These are phyloP conservation scores for Andrena dorsata DNA, from an alignment of 2,888 invertebrate genomes.

Conservation along the genomic window DNA sequence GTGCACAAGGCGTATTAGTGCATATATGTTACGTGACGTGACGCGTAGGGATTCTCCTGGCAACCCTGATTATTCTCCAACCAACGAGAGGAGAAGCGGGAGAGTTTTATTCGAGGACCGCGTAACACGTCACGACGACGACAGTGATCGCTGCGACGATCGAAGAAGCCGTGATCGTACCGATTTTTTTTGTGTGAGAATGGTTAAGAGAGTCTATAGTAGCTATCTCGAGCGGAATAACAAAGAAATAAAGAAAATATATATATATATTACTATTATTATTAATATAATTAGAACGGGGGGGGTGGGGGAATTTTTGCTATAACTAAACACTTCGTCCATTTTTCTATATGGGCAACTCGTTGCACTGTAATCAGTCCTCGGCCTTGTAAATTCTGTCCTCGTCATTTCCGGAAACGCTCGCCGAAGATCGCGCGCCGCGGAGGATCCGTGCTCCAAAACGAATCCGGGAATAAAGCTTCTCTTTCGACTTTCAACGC, in stretches of 20 bases:
- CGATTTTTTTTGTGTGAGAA: constrained; percentile 61
- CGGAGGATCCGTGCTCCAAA: constrained; percentile 16
- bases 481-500: not conserved
- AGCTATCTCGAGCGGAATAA: constrained; percentile 61
- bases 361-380: constrained; percentile 75
- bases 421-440: constrained; percentile 38
- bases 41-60: not conserved
- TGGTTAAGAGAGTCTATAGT: constrained; percentile 60
- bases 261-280: constrained; percentile 55
- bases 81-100: not conserved
- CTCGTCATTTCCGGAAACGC: constrained; percentile 62
- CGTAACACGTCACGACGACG: constrained; percentile 31
- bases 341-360: constrained; percentile 81
- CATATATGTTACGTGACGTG: too few relatives aligned
- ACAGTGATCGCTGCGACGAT: constrained; percentile 63
- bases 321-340: constrained; percentile 78
- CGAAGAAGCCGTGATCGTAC: constrained; percentile 67
- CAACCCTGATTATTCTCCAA: not conserved
- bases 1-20: too few relatives aligned
- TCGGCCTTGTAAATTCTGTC: constrained; percentile 75
- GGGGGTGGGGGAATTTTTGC: constrained; percentile 71
- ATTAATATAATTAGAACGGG: constrained; percentile 51
- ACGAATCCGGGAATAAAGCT: not conserved
- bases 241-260: constrained; percentile 55
- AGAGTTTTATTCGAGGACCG: not conserved